Evolutionary conservation across 92 coral and sea anemone species (phyloP).

Genomic region (Isaurus tuberculatus): DNA sequence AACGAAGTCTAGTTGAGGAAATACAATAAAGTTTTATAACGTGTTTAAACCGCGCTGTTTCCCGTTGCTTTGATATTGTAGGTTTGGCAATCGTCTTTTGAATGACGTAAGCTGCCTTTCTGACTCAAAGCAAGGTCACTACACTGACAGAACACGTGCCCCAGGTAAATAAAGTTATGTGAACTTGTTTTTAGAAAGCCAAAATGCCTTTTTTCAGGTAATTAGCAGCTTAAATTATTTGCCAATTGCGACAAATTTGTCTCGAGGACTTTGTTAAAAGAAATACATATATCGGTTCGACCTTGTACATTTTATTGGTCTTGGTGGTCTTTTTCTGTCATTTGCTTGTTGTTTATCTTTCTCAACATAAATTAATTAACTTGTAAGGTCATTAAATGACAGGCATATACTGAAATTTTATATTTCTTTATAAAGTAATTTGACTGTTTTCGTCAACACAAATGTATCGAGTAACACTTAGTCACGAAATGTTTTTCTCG

Average conservation of each 20-base stretch:
- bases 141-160: constrained; percentile 27
- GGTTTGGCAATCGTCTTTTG: background rate
- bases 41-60: background rate
- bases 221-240: constrained; percentile 23
- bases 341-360: background rate
- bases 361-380: background rate
- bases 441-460: background rate
- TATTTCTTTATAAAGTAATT: constrained; percentile 2
- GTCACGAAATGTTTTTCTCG: constrained; percentile 9
- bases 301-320: background rate
- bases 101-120: background rate
- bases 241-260: constrained; percentile 28
- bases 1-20: background rate
- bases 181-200: background rate
- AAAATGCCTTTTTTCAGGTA: constrained; percentile 11
- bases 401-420: background rate
- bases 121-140: constrained; percentile 17
- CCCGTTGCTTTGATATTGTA: constrained; percentile 40
- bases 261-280: constrained; percentile 45
- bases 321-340: constrained; percentile 10
- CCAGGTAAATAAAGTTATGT: constrained; percentile 1
- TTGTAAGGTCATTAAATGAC: background rate
- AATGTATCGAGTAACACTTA: background rate
- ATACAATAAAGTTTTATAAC: background rate
- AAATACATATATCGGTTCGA: background rate